A percentile compares a stretch with the other conserved stretches of the same genome.
These are phyloP conservation scores for Danio choprae DNA, from an alignment of 2,797 vertebrate species.

Conservation along the genomic window DNA sequence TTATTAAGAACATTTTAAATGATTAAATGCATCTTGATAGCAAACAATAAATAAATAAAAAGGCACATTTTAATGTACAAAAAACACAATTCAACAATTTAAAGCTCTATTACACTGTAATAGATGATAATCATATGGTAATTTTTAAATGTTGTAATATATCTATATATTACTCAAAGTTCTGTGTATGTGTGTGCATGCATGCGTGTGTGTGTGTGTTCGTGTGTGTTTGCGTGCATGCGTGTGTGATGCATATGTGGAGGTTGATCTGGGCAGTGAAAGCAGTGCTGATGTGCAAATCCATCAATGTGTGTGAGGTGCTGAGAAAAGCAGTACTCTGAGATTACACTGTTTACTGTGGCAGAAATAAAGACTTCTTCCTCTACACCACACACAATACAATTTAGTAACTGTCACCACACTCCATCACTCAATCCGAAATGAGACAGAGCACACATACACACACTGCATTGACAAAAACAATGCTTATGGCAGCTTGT, in stretches of 20 bases:
- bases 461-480: conserved; percentile 27
- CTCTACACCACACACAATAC: conserved; percentile 46
- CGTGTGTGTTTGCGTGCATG: too few species aligned
- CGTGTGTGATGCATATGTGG: conserved; percentile 15
- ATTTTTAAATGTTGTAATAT: too few species aligned
- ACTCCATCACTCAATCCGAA: conserved; percentile 52
- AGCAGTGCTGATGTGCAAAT: conserved; percentile 47
- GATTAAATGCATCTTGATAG: too few species aligned
- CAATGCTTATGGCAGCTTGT: conserved; percentile 28
- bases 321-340: conserved; percentile 37
- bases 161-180: too few species aligned
- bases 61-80: too few species aligned
- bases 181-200: too few species aligned
- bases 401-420: conserved; percentile 54
- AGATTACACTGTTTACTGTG: conserved; percentile 56
- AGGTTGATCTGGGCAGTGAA: conserved; percentile 9
- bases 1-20: too few species aligned
- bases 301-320: conserved; percentile 36
- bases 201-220: too few species aligned
- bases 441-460: conserved; percentile 39
- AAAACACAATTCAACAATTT: too few species aligned
- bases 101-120: too few species aligned
- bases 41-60: too few species aligned
- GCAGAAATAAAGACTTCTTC: conserved; percentile 47
- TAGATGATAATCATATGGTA: too few species aligned